Conservation (phyloP, 1,140 invertebrate species). For the Ceratina calcarata region DNA sequence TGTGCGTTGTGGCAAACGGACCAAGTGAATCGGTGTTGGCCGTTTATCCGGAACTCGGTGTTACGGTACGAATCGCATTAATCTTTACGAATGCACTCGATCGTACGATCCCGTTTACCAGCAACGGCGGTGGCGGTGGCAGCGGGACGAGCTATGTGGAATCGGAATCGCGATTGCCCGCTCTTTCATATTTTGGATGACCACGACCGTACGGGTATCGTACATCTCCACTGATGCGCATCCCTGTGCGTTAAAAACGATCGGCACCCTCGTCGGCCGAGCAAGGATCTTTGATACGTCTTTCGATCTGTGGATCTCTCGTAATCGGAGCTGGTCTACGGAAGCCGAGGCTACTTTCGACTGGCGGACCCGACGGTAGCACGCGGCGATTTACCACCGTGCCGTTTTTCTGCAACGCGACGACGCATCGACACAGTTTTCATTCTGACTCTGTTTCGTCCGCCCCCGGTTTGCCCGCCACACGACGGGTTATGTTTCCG, state of each 20-base stretch:
- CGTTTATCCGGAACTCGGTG: neutral
- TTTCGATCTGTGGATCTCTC: conserved; percentile 3
- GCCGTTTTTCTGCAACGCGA: conserved; percentile 33
- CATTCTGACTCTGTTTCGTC: too few relatives aligned
- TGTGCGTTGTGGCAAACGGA: conserved; percentile 34
- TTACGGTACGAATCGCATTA: neutral
- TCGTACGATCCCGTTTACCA: conserved; percentile 2
- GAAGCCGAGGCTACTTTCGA: too few relatives aligned
- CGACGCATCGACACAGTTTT: conserved; percentile 55
- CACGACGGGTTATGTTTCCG: conserved; percentile 86
- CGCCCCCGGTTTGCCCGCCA: conserved; percentile 67
- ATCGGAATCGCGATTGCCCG: conserved; percentile 27
- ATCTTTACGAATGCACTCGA: conserved; percentile 45
- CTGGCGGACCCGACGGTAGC: neutral
- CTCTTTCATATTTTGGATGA: conserved; percentile 40
- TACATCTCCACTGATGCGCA: conserved; percentile 47
- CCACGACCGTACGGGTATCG: conserved; percentile 40
- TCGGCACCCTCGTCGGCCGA: conserved; percentile 7
- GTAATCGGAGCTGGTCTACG: too few relatives aligned
- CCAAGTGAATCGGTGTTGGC: conserved; percentile 44
- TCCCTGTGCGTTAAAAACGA: conserved; percentile 48
- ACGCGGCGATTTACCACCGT: neutral
- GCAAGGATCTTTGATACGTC: conserved; percentile 53
- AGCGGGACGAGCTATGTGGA: conserved; percentile 50
- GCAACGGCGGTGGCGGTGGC: too few relatives aligned